Evolutionary conservation across 2,888 invertebrate genomes (phyloP).

Genomic region (Microctonus aethiopoides): DNA sequence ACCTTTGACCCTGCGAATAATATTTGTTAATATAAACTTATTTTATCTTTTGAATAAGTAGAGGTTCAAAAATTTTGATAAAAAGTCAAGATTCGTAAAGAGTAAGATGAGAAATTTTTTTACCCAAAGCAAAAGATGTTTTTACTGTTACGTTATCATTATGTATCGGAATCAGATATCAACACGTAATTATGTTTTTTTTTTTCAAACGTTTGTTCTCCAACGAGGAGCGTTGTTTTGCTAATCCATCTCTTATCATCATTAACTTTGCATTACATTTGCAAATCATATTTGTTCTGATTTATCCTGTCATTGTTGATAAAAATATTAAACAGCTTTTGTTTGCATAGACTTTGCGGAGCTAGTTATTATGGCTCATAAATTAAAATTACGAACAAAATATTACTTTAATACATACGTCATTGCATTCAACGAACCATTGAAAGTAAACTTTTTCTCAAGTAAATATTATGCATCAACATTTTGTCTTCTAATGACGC

Average conservation of each 20-base stretch:
- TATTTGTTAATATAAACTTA: neutral
- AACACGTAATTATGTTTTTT: no score
- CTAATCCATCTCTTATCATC: neutral
- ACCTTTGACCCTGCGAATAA: constrained; percentile 54
- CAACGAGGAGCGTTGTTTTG: no score
- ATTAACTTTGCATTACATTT: neutral
- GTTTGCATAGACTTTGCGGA: neutral
- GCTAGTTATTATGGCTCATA: neutral
- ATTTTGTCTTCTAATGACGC: neutral
- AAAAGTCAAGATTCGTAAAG: neutral
- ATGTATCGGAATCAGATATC: no score
- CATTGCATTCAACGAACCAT: constrained; percentile 12
- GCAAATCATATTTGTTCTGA: neutral
- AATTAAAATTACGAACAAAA: constrained; percentile 10
- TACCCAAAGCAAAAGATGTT: neutral
- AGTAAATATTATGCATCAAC: neutral
- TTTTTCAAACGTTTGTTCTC: no score
- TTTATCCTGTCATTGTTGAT: neutral
- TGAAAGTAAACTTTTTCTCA: neutral
- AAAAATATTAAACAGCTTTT: neutral
- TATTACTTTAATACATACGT: neutral
- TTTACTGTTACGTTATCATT: neutral
- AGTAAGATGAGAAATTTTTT: neutral
- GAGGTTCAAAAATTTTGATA: neutral
- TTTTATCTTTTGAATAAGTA: neutral